Evolutionary conservation across 2,113 vertebrate genomes (phyloP), one percentile per base, ranked within the genome.

Genomic region (Gulo gulo): DNA sequence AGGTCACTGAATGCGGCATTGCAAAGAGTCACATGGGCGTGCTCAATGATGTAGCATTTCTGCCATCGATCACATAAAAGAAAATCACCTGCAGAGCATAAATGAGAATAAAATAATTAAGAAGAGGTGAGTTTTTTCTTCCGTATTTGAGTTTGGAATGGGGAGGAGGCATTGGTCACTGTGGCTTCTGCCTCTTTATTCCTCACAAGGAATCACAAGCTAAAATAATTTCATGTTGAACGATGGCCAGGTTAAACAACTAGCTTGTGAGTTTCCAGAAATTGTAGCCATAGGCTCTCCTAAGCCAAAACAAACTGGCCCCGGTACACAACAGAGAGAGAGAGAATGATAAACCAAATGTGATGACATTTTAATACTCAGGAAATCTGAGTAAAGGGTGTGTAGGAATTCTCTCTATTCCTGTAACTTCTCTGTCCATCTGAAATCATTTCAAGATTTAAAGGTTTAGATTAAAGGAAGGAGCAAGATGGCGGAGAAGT

Each of bases 221-320:
- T 96, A 91, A 96, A 96, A 79, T 76, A 76, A 96, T 42, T 90
- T 69, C 61, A 86, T 31, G 74, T 61, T 84, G 93, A 93, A 74
- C 12, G 67, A 61, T 2, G 23, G 29, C 61, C 55, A 29, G 47
- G 73, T 88, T 74, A 61, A 95, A 91, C 24, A 84, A 50, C 55
- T 59, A 42, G 36, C 18, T 88, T 76, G 52, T 67, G 50, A 52
- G 87, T 39, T 50, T 31, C 61, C 57, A 79, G 86, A 88, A 95
- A 88, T 45, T 34, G 91, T 74, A 87, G 39, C 21, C 2, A 52
- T 39, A 7, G 18, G 11, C 36, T 83, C 34, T 93, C 29, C 42
- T 5, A 92, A 81, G n/a, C 63, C 94, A 81, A 12, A 88, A 85
- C 11, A 55, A 83, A 39, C 34, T 74, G 24, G 52, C 11, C 63